Conservation (phyloP, 1,140 invertebrate species). For the Plodia interpunctella region DNA sequence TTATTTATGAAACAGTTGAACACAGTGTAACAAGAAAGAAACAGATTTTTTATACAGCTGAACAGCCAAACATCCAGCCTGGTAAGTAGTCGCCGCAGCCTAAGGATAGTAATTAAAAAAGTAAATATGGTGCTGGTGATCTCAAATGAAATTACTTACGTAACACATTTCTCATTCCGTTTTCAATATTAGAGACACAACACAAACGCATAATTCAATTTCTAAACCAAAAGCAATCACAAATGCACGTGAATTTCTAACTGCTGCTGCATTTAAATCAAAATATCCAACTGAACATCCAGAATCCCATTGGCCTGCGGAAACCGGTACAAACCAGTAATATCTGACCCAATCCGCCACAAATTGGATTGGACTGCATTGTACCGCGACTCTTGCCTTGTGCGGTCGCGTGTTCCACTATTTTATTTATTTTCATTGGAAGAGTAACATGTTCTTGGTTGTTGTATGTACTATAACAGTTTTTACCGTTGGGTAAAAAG, state of each 20-base stretch:
- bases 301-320: slow-evolving; percentile 18
- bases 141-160: too few species aligned
- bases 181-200: background rate
- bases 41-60: too few species aligned
- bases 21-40: too few species aligned
- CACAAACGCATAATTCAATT: slow-evolving; percentile 2
- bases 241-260: background rate
- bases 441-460: background rate
- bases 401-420: slow-evolving; percentile 20
- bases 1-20: too few species aligned
- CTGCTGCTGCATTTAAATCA: slow-evolving; percentile 13
- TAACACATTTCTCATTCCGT: background rate
- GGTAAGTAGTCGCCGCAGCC: too few species aligned
- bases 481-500: too few species aligned
- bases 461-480: background rate
- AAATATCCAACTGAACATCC: slow-evolving; percentile 17
- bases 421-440: slow-evolving; percentile 31
- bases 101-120: too few species aligned
- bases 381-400: slow-evolving; percentile 34
- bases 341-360: slow-evolving; percentile 38
- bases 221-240: background rate
- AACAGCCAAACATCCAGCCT: too few species aligned
- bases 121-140: too few species aligned
- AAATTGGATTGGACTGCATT: slow-evolving; percentile 42
- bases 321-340: slow-evolving; percentile 34